Evolutionary conservation across 2,113 vertebrate species (phyloP), one percentile per base, ranked within the genome.

Genomic region (Ciconia maguari): DNA sequence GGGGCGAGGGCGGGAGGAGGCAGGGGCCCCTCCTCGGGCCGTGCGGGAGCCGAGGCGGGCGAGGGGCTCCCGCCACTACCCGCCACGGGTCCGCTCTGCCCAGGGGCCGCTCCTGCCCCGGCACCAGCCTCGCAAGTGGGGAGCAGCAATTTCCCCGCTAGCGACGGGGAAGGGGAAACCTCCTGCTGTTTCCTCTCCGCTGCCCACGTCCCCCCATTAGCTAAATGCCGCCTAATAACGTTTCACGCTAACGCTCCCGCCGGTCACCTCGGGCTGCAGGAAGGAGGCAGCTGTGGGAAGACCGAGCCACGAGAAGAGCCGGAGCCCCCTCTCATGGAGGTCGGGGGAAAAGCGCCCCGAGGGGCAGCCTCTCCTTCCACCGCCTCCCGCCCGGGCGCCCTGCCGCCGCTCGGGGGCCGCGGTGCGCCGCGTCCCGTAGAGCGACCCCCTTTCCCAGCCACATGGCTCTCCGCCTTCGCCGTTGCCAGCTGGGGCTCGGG

Each of bases 311-410:
- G 24, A 32, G 38, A 69, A 55, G 60, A 89, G 55, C 83, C 58
- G 34, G 17, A 92, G 75, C 88, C 49, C 89, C 90, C 60, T 83
- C 89, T 91, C 55, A 48, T 64, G 94, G 94, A 65, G 12, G 16
- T 6, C 14, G 34, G 27, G 26, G 49, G 60, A 57, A 93, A 41
- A 27, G 48, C 64, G 9, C 41, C 22, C 27, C 8, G 9, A 16
- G 9, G 5, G 5, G 7, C 16, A 10, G 16, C 13, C 24, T 19
- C 25, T 24, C 13, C 21, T 8, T 9, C 27, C 8, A 32, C 27
- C 60, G 7, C 60, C 6, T 18, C 30, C n/a, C 15, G 19, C 4
- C 60, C 44, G 9, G 46, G 26, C 12, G 52, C 34, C 11, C 24
- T 20, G 54, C 30, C 19, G 15, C 49, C 15, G 14, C 38, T 32